Conservation (phyloP, 2,113 vertebrate species). For the Suricata suricatta region DNA sequence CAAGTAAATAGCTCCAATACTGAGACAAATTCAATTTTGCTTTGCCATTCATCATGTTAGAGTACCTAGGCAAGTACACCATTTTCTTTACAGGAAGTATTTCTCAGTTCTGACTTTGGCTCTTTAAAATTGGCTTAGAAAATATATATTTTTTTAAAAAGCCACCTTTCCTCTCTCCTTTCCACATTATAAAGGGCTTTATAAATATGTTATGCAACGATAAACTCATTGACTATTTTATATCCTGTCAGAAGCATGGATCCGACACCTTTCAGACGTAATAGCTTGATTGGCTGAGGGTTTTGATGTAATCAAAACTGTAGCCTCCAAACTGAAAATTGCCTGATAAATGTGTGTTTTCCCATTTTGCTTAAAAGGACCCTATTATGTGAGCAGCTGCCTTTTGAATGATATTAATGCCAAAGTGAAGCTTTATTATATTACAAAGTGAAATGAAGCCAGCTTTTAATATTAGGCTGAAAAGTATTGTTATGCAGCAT, state of each 20-base stretch:
- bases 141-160: conserved; percentile 14
- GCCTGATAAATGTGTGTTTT: conserved; percentile 87
- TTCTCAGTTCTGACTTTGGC: conserved; percentile 28
- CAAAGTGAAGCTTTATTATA: conserved; percentile 80
- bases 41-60: background rate
- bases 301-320: conserved; percentile 82
- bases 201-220: conserved; percentile 64
- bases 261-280: conserved; percentile 78
- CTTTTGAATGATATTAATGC: conserved; percentile 86
- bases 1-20: background rate
- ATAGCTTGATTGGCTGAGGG: conserved; percentile 79
- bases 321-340: conserved; percentile 82
- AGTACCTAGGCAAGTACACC: background rate
- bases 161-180: too few relatives aligned
- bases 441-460: conserved; percentile 88
- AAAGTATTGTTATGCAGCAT: conserved; percentile 86
- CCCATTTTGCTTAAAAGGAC: conserved; percentile 86
- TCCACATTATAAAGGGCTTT: conserved; percentile 54
- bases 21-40: conserved; percentile 38
- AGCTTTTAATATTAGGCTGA: conserved; percentile 84
- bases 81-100: background rate
- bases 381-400: conserved; percentile 86
- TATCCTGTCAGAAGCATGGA: conserved; percentile 51
- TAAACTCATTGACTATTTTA: conserved; percentile 74
- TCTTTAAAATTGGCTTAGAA: conserved; percentile 37